A percentile compares a stretch with the other conserved stretches of the same genome.
These are phyloP conservation scores for Nothoprocta perdicaria DNA, from an alignment of 2,113 vertebrate genomes.

Conservation along the genomic window DNA sequence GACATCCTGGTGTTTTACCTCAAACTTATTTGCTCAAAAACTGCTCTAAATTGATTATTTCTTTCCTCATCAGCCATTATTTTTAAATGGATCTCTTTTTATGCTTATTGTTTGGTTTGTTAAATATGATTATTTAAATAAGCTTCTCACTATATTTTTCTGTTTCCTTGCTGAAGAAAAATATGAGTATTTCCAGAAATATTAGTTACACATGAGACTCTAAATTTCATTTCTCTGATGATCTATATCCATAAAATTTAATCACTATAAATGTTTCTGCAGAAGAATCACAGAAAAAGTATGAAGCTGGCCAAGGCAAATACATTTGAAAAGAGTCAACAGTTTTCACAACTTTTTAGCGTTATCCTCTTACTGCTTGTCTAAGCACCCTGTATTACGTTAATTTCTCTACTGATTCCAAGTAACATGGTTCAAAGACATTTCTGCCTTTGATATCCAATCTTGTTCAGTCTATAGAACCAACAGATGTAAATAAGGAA, in stretches of 20 bases:
- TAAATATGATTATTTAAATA: background rate
- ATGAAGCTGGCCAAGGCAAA: background rate
- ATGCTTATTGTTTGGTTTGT: background rate
- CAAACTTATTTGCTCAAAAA: background rate
- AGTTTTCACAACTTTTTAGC: background rate
- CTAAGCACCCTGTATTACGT: background rate
- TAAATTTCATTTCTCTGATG: background rate
- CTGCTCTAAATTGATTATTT: background rate
- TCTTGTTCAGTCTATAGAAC: background rate
- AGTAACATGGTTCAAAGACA: background rate
- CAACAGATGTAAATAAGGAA: background rate
- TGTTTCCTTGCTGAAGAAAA: background rate
- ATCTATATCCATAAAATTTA: background rate
- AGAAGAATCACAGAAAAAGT: background rate
- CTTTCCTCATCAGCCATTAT: background rate
- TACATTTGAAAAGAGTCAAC: background rate
- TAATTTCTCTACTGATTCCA: background rate
- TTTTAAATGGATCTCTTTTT: background rate
- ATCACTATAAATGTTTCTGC: background rate
- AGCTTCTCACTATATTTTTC: rapidly evolving
- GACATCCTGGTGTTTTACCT: rapidly evolving
- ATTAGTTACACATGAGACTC: background rate
- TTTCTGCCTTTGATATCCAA: background rate
- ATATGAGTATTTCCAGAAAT: background rate
- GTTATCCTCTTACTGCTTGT: background rate